Conservation (phyloP, 1,140 invertebrate genomes). For the Atta colombica region DNA sequence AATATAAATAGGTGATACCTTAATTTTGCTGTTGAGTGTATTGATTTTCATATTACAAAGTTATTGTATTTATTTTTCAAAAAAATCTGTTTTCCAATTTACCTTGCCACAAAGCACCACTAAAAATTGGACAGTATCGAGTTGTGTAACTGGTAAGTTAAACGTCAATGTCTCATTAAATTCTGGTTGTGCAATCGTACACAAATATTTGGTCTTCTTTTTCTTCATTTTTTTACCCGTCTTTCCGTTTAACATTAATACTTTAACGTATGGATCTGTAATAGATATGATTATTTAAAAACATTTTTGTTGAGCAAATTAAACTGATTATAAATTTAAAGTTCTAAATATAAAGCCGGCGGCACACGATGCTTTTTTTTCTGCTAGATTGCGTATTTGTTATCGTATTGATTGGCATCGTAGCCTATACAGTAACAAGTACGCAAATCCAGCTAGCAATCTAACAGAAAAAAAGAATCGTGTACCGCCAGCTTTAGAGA, state of each 20-base stretch:
- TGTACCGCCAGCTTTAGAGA: too few species aligned
- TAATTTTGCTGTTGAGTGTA: too few species aligned
- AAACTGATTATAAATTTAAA: too few species aligned
- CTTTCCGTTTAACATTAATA: slow-evolving; percentile 86
- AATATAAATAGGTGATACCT: too few species aligned
- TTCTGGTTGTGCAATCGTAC: slow-evolving; percentile 80
- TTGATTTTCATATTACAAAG: neutral
- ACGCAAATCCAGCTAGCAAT: too few species aligned
- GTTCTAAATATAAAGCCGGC: too few species aligned
- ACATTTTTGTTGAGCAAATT: neutral
- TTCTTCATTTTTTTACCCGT: slow-evolving; percentile 87
- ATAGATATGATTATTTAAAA: neutral
- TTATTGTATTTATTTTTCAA: neutral
- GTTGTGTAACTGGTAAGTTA: slow-evolving; percentile 85
- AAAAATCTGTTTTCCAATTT: slow-evolving; percentile 71
- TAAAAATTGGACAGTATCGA: slow-evolving; percentile 86
- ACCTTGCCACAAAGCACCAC: slow-evolving; percentile 85
- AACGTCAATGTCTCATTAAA: slow-evolving; percentile 88
- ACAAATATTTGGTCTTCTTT: slow-evolving; percentile 85
- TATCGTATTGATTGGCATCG: too few species aligned
- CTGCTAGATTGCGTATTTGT: too few species aligned
- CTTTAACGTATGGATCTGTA: slow-evolving; percentile 87
- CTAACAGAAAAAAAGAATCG: too few species aligned
- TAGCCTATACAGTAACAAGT: too few species aligned
- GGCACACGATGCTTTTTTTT: too few species aligned